Evolutionary conservation across 2,888 invertebrate genomes (phyloP).

Genomic region (Metacarcinus magister): DNA sequence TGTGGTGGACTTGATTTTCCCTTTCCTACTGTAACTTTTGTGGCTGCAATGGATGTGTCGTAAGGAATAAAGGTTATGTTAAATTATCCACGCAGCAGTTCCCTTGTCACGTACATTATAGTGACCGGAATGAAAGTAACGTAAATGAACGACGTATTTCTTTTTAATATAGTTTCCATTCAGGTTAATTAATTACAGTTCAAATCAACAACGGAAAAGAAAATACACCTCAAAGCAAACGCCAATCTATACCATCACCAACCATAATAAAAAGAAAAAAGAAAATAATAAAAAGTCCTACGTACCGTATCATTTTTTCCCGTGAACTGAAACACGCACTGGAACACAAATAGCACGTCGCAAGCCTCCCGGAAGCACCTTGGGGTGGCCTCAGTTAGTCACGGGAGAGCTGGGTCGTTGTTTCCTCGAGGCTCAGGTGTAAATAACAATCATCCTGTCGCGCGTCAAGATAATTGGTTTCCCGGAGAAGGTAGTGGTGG

Average conservation of each 20-base stretch:
- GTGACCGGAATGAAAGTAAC: not conserved
- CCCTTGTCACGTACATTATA: not conserved
- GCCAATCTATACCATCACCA: not conserved
- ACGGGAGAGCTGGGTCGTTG: slow-evolving; percentile 62
- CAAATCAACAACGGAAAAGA: not conserved
- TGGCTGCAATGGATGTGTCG: not conserved
- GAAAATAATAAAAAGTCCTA: too few relatives aligned
- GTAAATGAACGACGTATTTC: not conserved
- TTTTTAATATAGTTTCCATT: not conserved
- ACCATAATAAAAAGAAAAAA: not conserved
- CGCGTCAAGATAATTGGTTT: slow-evolving; percentile 1
- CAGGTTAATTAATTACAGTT: not conserved
- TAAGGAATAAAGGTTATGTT: not conserved
- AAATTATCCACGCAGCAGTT: not conserved
- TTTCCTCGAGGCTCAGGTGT: slow-evolving; percentile 64
- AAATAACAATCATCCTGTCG: slow-evolving; percentile 70
- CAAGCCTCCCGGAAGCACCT: not conserved
- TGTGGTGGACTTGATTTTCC: not conserved
- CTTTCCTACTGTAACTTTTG: not conserved
- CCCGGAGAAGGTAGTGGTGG: not conserved
- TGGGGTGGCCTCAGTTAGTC: not conserved
- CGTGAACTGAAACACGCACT: not conserved
- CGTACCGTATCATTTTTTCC: not conserved
- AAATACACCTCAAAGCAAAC: not conserved
- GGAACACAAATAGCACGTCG: not conserved